Conservation (phyloP, 2,797 vertebrate species). For the Neosalanx taihuensis region DNA sequence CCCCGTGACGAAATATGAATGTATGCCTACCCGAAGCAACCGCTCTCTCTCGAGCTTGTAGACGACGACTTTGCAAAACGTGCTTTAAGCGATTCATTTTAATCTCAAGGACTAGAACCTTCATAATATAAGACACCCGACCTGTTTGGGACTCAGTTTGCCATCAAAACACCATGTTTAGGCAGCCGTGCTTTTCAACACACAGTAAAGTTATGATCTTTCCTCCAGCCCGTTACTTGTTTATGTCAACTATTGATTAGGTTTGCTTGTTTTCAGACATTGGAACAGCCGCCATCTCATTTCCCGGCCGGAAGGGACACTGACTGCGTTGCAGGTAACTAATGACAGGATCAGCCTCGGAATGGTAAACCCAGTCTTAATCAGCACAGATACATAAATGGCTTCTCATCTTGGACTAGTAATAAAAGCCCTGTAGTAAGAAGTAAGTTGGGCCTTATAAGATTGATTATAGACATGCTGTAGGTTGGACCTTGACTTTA, state of each 20-base stretch:
- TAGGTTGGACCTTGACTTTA: too few species aligned
- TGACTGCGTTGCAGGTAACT: constrained; percentile 14
- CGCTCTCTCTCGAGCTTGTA: constrained; percentile 28
- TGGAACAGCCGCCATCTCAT: constrained; percentile 22
- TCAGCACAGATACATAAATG: background rate
- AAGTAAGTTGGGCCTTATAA: too few species aligned
- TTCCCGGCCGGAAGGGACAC: constrained; percentile 27
- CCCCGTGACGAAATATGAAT: constrained; percentile 64
- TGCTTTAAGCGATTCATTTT: constrained; percentile 62
- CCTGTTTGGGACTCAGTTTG: constrained; percentile 21
- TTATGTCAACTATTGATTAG: constrained; percentile 59
- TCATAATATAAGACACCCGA: constrained; percentile 64
- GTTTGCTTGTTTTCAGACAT: constrained; percentile 45
- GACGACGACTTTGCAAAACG: constrained; percentile 27
- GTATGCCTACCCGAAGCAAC: constrained; percentile 29
- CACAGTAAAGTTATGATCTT: constrained; percentile 6
- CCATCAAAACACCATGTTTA: constrained; percentile 23
- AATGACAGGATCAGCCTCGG: constrained; percentile 38
- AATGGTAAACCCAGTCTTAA: constrained; percentile 16
- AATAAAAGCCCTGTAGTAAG: too few species aligned
- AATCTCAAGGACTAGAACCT: constrained; percentile 55
- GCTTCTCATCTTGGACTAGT: background rate
- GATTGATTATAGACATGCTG: too few species aligned
- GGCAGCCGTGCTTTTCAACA: constrained; percentile 39
- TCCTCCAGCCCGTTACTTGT: constrained; percentile 33